Conservation (phyloP, 2,113 vertebrate species). For the Pontoporia blainvillei region DNA sequence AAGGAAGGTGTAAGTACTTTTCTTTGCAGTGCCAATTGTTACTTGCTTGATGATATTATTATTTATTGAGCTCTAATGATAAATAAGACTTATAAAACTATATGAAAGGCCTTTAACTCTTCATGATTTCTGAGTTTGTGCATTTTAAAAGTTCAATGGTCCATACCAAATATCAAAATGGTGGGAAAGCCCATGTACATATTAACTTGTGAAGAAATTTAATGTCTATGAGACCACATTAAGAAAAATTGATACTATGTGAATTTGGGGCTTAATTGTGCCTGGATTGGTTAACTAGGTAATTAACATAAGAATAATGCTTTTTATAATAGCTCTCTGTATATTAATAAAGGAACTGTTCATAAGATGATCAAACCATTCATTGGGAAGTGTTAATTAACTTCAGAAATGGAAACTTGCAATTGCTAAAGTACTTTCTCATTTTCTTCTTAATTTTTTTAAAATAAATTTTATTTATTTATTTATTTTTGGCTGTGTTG, state of each 20-base stretch:
- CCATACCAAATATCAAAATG: neutral
- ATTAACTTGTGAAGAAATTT: constrained; percentile 52
- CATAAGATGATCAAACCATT: constrained; percentile 68
- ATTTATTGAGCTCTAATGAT: neutral
- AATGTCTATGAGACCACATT: constrained; percentile 61
- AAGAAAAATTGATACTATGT: constrained; percentile 64
- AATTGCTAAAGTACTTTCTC: constrained; percentile 71
- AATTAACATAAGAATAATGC: constrained; percentile 77
- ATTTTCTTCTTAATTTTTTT: constrained; percentile 50
- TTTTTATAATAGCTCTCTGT: constrained; percentile 76
- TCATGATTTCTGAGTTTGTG: neutral
- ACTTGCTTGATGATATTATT: neutral
- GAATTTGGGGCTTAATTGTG: constrained; percentile 75
- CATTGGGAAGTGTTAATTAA: constrained; percentile 79
- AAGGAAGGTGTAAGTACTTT: neutral
- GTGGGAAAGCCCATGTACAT: neutral
- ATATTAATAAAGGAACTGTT: constrained; percentile 76
- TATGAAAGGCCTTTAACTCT: neutral
- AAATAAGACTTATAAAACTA: neutral
- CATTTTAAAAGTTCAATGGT: neutral
- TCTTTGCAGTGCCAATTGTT: neutral
- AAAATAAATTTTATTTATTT: no score
- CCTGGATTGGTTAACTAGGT: constrained; percentile 78
- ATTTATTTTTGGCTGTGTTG: no score
- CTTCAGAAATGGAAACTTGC: constrained; percentile 78